These are phyloP conservation scores for Hypolimnas misippus DNA, from an alignment of 2,888 invertebrate species.

Conservation along the genomic window DNA sequence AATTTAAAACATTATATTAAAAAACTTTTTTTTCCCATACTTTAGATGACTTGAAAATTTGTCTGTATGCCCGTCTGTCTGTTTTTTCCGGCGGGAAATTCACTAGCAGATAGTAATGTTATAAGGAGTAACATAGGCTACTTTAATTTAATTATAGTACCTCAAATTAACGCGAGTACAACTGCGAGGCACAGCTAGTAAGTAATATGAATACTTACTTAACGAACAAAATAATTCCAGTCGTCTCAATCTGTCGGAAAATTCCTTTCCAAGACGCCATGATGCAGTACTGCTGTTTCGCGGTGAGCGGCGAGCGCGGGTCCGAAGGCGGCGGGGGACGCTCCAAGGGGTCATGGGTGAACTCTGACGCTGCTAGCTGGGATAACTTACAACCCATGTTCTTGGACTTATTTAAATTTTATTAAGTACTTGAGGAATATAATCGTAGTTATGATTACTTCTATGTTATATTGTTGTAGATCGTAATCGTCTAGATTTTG, in stretches of 20 bases:
- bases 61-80: too few relatives aligned
- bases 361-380: conserved; percentile 85
- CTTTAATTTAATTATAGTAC: too few relatives aligned
- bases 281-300: conserved; percentile 94
- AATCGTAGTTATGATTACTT: not conserved
- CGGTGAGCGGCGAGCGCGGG: conserved; percentile 91
- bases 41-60: too few relatives aligned
- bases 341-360: conserved; percentile 73
- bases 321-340: conserved; percentile 88
- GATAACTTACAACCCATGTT: conserved; percentile 90
- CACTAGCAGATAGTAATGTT: too few relatives aligned
- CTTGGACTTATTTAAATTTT: not conserved
- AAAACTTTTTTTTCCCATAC: too few relatives aligned
- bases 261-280: conserved; percentile 96
- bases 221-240: conserved; percentile 93
- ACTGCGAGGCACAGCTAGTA: too few relatives aligned
- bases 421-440: not conserved
- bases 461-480: too few relatives aligned
- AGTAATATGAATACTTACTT: conserved; percentile 94
- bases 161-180: too few relatives aligned
- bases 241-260: conserved; percentile 92
- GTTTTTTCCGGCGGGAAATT: too few relatives aligned
- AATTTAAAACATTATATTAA: too few relatives aligned
- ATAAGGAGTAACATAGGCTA: too few relatives aligned
- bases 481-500: too few relatives aligned